Percentiles rank a stretch among this genome's conserved stretches.
Conservation (phyloP, 30 jellyfish, hydroid and myxozoan species). For the Catostylus mosaicus region DNA sequence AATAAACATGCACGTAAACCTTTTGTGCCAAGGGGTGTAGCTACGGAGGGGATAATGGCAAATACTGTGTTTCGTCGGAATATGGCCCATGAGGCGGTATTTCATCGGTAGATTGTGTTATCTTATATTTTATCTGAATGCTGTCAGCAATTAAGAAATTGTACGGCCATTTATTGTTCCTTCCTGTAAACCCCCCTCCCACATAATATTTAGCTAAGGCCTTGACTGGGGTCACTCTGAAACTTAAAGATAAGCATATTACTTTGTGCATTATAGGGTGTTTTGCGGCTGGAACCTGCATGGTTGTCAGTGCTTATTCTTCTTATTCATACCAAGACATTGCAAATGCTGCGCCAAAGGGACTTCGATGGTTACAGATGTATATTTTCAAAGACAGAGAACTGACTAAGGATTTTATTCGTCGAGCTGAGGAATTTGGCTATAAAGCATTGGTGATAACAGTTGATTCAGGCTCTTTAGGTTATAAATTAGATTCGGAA, state of each 20-base stretch:
- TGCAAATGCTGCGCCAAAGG: slow-evolving; percentile 74
- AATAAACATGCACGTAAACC: not conserved
- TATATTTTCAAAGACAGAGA: slow-evolving; percentile 77
- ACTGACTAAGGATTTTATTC: slow-evolving; percentile 59
- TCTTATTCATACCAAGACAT: slow-evolving; percentile 75
- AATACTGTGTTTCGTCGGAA: too few relatives aligned
- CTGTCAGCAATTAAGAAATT: too few relatives aligned
- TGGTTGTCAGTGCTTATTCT: slow-evolving; percentile 88
- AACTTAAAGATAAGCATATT: too few relatives aligned
- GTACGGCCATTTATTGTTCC: too few relatives aligned
- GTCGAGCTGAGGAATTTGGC: slow-evolving; percentile 89
- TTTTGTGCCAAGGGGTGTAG: too few relatives aligned
- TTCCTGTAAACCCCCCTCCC: too few relatives aligned
- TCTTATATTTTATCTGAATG: too few relatives aligned
- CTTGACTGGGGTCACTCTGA: not conserved
- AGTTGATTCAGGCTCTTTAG: slow-evolving; percentile 81
- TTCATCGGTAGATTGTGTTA: too few relatives aligned
- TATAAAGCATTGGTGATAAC: slow-evolving; percentile 91
- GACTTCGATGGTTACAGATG: slow-evolving; percentile 76
- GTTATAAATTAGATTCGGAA: slow-evolving; percentile 51
- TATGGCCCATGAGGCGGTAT: not conserved
- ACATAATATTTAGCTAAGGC: too few relatives aligned
- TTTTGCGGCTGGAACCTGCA: slow-evolving; percentile 77
- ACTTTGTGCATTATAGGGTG: slow-evolving; percentile 11
- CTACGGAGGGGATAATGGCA: too few relatives aligned